phyloP scores from a whole-genome alignment of 2,797 vertebrate genomes.

The Falco naumanni region DNA sequence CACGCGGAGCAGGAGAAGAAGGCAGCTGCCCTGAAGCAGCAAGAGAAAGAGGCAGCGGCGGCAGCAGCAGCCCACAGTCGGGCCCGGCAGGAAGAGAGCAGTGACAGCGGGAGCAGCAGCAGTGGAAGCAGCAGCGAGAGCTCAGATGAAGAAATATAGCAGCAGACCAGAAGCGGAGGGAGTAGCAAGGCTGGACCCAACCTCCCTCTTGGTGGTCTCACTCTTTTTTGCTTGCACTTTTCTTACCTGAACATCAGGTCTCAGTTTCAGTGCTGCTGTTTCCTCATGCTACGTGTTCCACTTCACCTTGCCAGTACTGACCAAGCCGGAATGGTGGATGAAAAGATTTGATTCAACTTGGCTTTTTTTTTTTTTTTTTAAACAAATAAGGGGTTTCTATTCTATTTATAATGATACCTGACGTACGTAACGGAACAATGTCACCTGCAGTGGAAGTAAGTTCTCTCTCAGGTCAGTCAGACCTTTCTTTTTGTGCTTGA shows the following conservation, averaged over 20 bases:
- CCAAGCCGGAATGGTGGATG: conserved; percentile 20
- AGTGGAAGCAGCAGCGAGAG: conserved; percentile 56
- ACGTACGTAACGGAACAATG: conserved; percentile 61
- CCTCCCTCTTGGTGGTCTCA: neutral
- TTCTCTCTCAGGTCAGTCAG: conserved; percentile 59
- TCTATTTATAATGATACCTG: conserved; percentile 71
- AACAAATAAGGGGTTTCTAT: conserved; percentile 48
- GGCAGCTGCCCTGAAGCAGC: conserved; percentile 86
- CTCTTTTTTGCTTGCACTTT: conserved; percentile 26
- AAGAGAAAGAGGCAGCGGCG: conserved; percentile 80
- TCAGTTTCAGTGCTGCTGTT: conserved; percentile 43
- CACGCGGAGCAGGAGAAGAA: conserved; percentile 98
- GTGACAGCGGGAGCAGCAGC: conserved; percentile 77
- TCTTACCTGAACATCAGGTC: conserved; percentile 6
- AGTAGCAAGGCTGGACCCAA: conserved; percentile 50
- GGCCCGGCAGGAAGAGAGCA: conserved; percentile 76
- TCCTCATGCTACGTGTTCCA: neutral
- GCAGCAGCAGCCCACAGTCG: conserved; percentile 76
- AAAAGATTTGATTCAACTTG: conserved; percentile 26
- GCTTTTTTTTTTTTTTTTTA: neutral
- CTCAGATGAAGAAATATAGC: conserved; percentile 78
- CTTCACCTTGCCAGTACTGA: conserved; percentile 47
- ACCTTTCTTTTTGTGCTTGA: conserved; percentile 46
- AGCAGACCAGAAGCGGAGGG: neutral
- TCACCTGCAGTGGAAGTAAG: conserved; percentile 69